Base-by-base conservation (phyloP, 2,888 invertebrate species). In the Petrolisthes cinctipes region DNA sequence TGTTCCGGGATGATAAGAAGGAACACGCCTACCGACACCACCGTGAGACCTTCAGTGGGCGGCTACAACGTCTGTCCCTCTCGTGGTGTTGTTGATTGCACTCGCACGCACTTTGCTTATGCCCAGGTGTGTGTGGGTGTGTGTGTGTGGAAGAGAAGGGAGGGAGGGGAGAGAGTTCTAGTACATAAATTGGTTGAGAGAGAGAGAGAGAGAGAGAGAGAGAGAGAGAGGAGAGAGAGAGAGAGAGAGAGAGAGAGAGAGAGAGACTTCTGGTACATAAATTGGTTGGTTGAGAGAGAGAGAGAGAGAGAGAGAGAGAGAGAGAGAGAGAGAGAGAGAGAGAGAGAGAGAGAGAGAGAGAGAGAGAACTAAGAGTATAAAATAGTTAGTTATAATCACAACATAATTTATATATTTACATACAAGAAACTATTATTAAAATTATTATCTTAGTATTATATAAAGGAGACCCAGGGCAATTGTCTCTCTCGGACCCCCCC, bases 1-100 rank as follows among this genome's bases (percentile, higher is more conserved):
- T 94, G 90, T 96, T 96, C 93, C 95, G 94, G 91, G 95, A 95
- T 91, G 93, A 93, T 0, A 94, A 94, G 86, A 94, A 95, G 91
- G 96, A 96, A 92, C 93, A 94, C 86, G 95, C 95, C 80, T 96
- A 96, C 92, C 94, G 95, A 83, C 91, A 92, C 75, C 92, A 92
- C 88, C 92, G 91, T 92, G 92, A 91, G 91, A 91, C 91, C 91
- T 92, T 91, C 92, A 92, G 91, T 91, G 92, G 88, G 91, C 92
- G 54, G 92, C 92, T 23, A 91, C 92, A 75, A 90, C 92, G 5
- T 92, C 92, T 7, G 90, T 93, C 61, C 91, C 92, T 20, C 90
- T 92, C 9, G 92, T 93, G 4, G 90, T 92, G 7, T 87, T 92
- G 54, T 91, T 92, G 83, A 92, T 92, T 82, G 92, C 92, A 54